Evolutionary conservation across 2,888 invertebrate species (phyloP).

Genomic region (Papilio gigon): DNA sequence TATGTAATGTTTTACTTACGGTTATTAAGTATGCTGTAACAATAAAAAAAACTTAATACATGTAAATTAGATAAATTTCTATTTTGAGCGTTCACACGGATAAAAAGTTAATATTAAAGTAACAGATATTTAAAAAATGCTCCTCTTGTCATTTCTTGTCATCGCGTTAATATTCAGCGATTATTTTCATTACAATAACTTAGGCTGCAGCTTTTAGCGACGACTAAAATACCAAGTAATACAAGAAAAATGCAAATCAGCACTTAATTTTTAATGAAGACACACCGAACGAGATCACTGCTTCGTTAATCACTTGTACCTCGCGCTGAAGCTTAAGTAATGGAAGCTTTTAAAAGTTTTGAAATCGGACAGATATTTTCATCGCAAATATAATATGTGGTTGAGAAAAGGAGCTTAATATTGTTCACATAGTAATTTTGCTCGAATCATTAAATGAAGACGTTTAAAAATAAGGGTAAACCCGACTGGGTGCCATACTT

Average conservation of each 20-base stretch:
- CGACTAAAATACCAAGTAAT: conserved; percentile 5
- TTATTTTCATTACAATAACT: conserved; percentile 17
- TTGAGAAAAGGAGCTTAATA: neutral
- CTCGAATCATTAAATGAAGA: conserved; percentile 31
- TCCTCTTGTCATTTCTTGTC: neutral
- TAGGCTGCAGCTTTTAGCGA: conserved; percentile 1
- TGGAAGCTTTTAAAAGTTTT: conserved; percentile 10
- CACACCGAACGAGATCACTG: conserved; percentile 12
- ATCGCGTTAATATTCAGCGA: neutral
- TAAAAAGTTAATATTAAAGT: neutral
- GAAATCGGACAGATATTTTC: neutral
- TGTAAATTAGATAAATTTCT: neutral
- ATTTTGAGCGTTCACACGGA: neutral
- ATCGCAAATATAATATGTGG: neutral
- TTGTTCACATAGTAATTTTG: neutral
- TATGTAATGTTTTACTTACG: conserved; percentile 18
- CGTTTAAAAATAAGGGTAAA: conserved; percentile 34
- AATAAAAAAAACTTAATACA: neutral
- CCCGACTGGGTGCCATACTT: conserved; percentile 41
- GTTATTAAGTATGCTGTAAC: conserved; percentile 10
- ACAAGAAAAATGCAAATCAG: conserved; percentile 16
- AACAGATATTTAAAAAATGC: neutral
- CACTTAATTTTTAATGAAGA: conserved; percentile 18
- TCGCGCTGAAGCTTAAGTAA: neutral
- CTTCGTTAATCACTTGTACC: conserved; percentile 10